A percentile compares a stretch with the other conserved stretches of the same genome.
Evolutionary conservation across 1,140 invertebrate species (phyloP).

Genomic region (Eurytemora carolleeae): DNA sequence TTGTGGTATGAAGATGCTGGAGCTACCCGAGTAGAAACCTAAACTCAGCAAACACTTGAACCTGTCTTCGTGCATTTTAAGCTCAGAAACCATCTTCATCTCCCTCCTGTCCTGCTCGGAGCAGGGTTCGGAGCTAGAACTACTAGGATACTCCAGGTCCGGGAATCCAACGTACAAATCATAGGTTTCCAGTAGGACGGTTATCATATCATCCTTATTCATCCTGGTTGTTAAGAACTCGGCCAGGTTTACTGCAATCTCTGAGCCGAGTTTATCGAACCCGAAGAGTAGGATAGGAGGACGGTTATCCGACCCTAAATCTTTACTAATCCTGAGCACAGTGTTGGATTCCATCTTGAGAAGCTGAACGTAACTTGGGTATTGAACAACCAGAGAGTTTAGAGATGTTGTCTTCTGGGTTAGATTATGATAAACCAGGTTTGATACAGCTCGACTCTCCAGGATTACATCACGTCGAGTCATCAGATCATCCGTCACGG

Average conservation of each 20-base stretch:
- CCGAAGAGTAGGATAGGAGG: background rate
- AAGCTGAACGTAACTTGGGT: too few relatives aligned
- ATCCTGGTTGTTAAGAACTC: background rate
- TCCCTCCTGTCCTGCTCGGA: background rate
- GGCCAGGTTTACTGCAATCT: background rate
- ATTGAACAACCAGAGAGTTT: background rate
- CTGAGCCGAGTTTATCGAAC: background rate
- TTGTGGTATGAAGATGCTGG: background rate
- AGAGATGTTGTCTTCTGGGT: background rate
- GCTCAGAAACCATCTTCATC: background rate
- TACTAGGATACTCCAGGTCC: background rate
- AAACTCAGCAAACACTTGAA: background rate
- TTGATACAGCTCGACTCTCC: background rate
- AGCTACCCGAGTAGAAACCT: background rate
- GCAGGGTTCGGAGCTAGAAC: background rate
- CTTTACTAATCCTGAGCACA: background rate
- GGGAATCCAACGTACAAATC: background rate
- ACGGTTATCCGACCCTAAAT: background rate
- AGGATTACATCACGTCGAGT: background rate
- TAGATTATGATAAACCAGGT: background rate
- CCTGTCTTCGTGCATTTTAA: background rate
- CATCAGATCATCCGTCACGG: background rate
- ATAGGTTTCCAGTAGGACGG: background rate
- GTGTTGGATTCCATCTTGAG: background rate
- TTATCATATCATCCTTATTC: background rate